Evolutionary conservation across 37 sponge, comb jelly and placozoan genomes (phyloP), one percentile per base, ranked within the genome.

Genomic region (Bolinopsis microptera): DNA sequence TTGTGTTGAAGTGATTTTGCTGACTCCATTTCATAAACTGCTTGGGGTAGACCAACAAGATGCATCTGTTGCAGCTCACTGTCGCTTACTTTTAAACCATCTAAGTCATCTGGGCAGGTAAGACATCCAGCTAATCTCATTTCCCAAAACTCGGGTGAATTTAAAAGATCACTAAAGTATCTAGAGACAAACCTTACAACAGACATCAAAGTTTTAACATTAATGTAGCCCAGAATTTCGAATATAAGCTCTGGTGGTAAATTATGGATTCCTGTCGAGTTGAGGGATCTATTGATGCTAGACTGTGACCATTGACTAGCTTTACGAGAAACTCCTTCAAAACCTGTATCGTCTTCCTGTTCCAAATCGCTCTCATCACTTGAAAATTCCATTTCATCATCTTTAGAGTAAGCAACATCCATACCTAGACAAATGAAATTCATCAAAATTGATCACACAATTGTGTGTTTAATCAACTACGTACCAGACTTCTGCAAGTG

Each of bases 311-410:
- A 36, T 26, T 41, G 9, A 21, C 61, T 24, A 8, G 61, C 48
- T 39, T 40, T 86, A 27, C 13, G 23, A 16, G 41, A 3, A 2
- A 86, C 31, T 86, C 23, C 13, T 25, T 39, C 48, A 34, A 41
- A 86, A 39, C n/a, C 35, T 1, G 36, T 25, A 27, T 38, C 36
- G n/a, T 21, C 24, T 26, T 86, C 90, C 90, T 86, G 61, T 25
- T 86, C 90, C 23, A 86, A 24, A n/a, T 86, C 90, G 22, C 90
- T 86, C 36, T 86, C 90, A 86, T 86, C 90, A 27, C 90, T 41
- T 0, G 90, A 86, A 40, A 86, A 86, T 34, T 86, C 90, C 61
- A 86, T 86, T 24, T 39, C 36, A 16, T 86, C 90, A 22, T 80
- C 83, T 3, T 32, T 3, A 36, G 22, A 35, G 23, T 80, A 0